These are phyloP conservation scores for Circaetus gallicus DNA, from an alignment of 2,113 vertebrate genomes.

Conservation along the genomic window DNA sequence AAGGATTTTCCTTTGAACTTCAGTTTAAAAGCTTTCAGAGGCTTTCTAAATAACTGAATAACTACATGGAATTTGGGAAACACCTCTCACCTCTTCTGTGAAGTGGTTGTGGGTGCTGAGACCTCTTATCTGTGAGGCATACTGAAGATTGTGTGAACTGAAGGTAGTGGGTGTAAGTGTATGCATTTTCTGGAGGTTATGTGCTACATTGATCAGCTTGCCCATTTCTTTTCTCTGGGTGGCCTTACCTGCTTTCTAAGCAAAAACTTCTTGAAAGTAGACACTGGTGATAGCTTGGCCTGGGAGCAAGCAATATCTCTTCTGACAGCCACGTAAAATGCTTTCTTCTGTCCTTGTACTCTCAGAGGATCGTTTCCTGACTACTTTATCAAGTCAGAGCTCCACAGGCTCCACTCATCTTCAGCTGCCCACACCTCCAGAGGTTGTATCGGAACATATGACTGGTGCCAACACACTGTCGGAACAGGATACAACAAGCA, in stretches of 20 bases:
- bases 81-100: not conserved
- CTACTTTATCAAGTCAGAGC: conserved; percentile 78
- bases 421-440: conserved; percentile 85
- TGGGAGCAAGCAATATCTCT: not conserved
- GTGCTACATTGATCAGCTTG: not conserved
- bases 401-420: conserved; percentile 79
- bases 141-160: not conserved
- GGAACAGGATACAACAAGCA: conserved; percentile 86
- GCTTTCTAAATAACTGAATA: not conserved
- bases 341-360: not conserved
- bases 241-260: not conserved
- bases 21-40: not conserved
- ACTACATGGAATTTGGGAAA: not conserved
- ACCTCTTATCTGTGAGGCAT: not conserved
- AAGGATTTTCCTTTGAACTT: not conserved
- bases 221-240: not conserved
- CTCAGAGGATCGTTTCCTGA: conserved; percentile 90
- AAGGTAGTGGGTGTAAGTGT: not conserved
- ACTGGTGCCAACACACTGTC: conserved; percentile 37
- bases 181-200: not conserved
- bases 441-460: conserved; percentile 73
- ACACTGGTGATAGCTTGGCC: not conserved
- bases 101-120: not conserved
- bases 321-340: not conserved
- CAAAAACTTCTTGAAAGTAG: not conserved